These are phyloP conservation scores for Platycnemis pennipes DNA, from an alignment of 2,888 invertebrate genomes.

Conservation along the genomic window DNA sequence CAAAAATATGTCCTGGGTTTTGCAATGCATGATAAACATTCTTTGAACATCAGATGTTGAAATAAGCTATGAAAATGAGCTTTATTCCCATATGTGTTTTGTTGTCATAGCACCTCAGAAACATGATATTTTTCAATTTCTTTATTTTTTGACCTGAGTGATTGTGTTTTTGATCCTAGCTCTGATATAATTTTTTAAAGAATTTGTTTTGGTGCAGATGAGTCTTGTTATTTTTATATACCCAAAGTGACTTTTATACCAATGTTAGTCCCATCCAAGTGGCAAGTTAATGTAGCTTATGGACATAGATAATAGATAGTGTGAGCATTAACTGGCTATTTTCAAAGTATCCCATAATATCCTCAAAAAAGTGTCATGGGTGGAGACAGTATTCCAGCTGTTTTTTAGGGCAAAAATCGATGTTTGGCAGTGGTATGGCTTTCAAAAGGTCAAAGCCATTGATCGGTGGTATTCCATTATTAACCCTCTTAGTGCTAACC, in stretches of 20 bases:
- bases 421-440: neutral
- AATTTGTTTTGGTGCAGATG: constrained; percentile 26
- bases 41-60: constrained; percentile 59
- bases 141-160: constrained; percentile 30
- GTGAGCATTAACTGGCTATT: neutral
- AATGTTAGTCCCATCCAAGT: neutral
- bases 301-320: neutral
- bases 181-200: neutral
- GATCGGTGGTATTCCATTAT: neutral
- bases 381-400: neutral
- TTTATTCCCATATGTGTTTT: constrained; percentile 70
- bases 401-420: neutral
- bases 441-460: neutral
- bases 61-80: constrained; percentile 71
- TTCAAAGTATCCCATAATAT: neutral
- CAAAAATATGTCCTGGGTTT: constrained; percentile 46
- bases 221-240: constrained; percentile 23
- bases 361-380: neutral
- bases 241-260: constrained; percentile 31
- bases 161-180: neutral
- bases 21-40: constrained; percentile 34
- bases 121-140: constrained; percentile 58
- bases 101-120: constrained; percentile 55
- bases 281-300: constrained; percentile 26
- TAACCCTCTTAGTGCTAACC: too few relatives aligned